phyloP scores from a whole-genome alignment of 2,113 vertebrate species.

The Pterocles orientalis region DNA sequence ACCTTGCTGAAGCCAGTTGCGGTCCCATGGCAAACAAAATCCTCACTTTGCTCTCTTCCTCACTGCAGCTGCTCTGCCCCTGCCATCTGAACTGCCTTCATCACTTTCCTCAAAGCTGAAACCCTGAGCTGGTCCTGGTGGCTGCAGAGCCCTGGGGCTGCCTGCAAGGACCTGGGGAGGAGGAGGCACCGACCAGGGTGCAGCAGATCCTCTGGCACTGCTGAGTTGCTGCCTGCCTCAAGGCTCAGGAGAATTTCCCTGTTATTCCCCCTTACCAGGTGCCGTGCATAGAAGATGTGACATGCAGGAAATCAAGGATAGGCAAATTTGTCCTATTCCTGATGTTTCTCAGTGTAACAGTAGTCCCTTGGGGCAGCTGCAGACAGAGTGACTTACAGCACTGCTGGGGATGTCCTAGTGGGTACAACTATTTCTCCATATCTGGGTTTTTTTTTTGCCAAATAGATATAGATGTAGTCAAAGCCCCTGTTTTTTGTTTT shows the following conservation, averaged over 20 bases:
- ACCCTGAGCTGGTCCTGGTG: background rate
- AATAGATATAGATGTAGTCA: background rate
- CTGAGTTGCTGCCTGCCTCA: background rate
- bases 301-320: background rate
- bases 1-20: background rate
- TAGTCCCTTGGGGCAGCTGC: background rate
- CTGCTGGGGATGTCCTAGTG: background rate
- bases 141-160: background rate
- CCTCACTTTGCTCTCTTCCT: background rate
- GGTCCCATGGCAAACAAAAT: background rate
- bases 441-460: background rate
- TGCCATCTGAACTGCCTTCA: background rate
- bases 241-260: background rate
- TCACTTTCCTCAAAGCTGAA: background rate
- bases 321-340: background rate
- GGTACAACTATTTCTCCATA: background rate
- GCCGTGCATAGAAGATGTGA: background rate
- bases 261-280: background rate
- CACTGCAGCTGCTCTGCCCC: background rate
- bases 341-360: background rate
- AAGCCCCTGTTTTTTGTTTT: background rate
- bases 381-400: background rate
- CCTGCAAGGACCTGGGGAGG: background rate
- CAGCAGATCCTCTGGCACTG: background rate
- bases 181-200: background rate